Evolutionary conservation across 2,797 vertebrate genomes (phyloP).

Genomic region (Salmo trutta): DNA sequence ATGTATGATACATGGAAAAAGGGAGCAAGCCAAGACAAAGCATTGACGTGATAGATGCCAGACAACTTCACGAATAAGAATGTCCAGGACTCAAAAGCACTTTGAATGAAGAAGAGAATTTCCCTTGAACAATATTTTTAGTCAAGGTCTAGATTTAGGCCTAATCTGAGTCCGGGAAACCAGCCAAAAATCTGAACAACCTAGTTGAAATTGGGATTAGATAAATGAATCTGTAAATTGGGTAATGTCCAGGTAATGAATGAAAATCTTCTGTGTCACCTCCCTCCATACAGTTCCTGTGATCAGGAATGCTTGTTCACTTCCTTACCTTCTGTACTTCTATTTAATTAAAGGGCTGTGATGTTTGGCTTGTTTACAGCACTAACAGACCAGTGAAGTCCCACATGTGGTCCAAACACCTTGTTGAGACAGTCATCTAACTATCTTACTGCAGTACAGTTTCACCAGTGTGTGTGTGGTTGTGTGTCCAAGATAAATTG

Average conservation of each 20-base stretch:
- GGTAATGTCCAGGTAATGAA: constrained; percentile 63
- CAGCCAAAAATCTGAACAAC: background rate
- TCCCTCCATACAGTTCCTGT: constrained; percentile 36
- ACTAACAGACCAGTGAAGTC: constrained; percentile 51
- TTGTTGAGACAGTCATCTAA: constrained; percentile 27
- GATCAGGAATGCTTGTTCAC: constrained; percentile 63
- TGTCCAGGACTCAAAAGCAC: background rate
- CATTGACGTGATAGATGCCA: constrained; percentile 23
- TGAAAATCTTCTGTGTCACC: constrained; percentile 50
- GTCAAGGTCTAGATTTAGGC: background rate
- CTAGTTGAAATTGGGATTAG: background rate
- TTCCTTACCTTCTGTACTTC: constrained; percentile 66
- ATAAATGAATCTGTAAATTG: background rate
- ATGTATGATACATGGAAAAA: constrained; percentile 23
- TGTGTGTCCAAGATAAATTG: constrained; percentile 48
- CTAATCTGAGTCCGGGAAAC: too few relatives aligned
- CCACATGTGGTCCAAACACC: constrained; percentile 21
- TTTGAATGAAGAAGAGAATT: background rate
- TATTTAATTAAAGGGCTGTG: constrained; percentile 68
- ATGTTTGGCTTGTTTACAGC: constrained; percentile 57
- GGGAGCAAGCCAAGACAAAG: constrained; percentile 17
- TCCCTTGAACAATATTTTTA: background rate
- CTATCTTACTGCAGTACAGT: constrained; percentile 33
- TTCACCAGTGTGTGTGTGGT: constrained; percentile 12
- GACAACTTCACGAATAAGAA: background rate